phyloP scores from a whole-genome alignment of 1,140 invertebrate genomes.

The Ceratosolen fusciceps region DNA sequence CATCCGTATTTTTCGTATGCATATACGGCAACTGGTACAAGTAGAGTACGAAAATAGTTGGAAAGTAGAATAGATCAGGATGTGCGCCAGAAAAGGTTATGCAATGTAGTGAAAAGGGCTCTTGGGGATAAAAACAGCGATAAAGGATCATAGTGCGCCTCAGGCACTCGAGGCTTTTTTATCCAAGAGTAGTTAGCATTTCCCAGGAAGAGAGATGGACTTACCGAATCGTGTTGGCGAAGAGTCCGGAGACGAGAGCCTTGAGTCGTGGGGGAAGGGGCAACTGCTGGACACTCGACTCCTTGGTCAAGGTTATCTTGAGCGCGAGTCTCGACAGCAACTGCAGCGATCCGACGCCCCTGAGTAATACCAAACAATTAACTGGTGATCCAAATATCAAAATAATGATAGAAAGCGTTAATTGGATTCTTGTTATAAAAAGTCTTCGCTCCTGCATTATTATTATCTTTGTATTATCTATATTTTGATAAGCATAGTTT shows the following conservation, averaged over 20 bases:
- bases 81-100: too few species aligned
- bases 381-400: neutral
- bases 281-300: constrained; percentile 75
- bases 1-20: neutral
- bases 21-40: too few species aligned
- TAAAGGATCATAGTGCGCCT: neutral
- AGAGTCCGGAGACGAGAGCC: constrained; percentile 88
- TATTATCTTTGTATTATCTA: too few species aligned
- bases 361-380: constrained; percentile 53
- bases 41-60: too few species aligned
- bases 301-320: constrained; percentile 75
- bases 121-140: neutral
- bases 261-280: constrained; percentile 89
- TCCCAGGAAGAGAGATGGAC: neutral
- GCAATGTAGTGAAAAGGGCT: too few species aligned
- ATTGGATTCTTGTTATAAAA: too few species aligned
- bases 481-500: too few species aligned
- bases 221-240: constrained; percentile 90
- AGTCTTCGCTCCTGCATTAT: too few species aligned
- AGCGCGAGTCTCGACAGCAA: constrained; percentile 85
- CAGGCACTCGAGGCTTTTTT: neutral
- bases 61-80: too few species aligned
- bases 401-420: too few species aligned
- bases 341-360: constrained; percentile 90
- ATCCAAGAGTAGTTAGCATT: neutral